phyloP scores from a whole-genome alignment of 2,888 invertebrate species.

The Lycaena phlaeas region DNA sequence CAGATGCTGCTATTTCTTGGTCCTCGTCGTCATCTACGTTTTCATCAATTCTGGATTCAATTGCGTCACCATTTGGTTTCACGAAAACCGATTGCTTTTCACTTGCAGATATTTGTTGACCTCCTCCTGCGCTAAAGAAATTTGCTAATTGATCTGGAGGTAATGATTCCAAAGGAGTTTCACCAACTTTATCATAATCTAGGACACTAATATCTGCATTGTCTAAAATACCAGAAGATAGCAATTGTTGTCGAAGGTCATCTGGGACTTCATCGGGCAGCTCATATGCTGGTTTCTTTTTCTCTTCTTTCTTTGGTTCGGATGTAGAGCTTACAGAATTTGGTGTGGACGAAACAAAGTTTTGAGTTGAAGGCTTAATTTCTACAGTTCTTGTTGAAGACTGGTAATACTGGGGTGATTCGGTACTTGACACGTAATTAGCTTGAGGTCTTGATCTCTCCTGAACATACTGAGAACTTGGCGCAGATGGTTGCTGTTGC shows the following conservation, averaged over 20 bases:
- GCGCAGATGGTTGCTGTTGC: slow-evolving; percentile 43
- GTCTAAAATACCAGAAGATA: slow-evolving; percentile 88
- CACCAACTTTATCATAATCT: slow-evolving; percentile 91
- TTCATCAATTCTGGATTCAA: slow-evolving; percentile 62
- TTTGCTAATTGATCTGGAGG: slow-evolving; percentile 90
- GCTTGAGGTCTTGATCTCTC: slow-evolving; percentile 49
- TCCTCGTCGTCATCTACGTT: slow-evolving; percentile 56
- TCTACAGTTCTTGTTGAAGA: slow-evolving; percentile 59
- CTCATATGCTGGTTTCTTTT: slow-evolving; percentile 71
- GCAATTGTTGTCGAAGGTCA: slow-evolving; percentile 84
- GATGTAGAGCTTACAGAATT: slow-evolving; percentile 59
- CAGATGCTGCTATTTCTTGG: slow-evolving; percentile 72
- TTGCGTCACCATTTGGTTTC: slow-evolving; percentile 74
- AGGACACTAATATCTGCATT: slow-evolving; percentile 90
- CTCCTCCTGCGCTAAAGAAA: slow-evolving; percentile 89
- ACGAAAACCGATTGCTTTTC: slow-evolving; percentile 79
- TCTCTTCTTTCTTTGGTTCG: slow-evolving; percentile 61
- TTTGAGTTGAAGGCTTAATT: slow-evolving; percentile 64
- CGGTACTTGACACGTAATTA: slow-evolving; percentile 39
- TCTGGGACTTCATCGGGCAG: slow-evolving; percentile 92
- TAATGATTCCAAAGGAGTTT: slow-evolving; percentile 85
- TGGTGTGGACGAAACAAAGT: slow-evolving; percentile 59
- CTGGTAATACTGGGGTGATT: slow-evolving; percentile 49
- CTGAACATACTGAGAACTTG: slow-evolving; percentile 50
- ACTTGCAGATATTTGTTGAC: slow-evolving; percentile 79